Percentiles rank a stretch among this genome's conserved stretches.
Evolutionary conservation across 2,797 vertebrate species (phyloP).

Genomic region (Pseudomugil gertrudae): DNA sequence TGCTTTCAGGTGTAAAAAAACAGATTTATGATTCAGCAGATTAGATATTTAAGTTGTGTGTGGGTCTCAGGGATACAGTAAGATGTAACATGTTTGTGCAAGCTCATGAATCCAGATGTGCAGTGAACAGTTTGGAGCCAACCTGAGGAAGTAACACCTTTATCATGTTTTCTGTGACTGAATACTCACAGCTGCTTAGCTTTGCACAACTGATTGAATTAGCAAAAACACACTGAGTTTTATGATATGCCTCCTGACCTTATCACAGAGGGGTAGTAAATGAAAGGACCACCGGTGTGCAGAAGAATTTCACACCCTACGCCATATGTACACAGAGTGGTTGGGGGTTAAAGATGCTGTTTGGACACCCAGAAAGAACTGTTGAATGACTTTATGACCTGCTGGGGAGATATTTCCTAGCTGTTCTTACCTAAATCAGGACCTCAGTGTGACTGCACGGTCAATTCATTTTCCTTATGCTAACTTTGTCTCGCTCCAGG

Average conservation of each 20-base stretch:
- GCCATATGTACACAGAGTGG: background rate
- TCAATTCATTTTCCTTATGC: conserved; percentile 23
- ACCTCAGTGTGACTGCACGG: background rate
- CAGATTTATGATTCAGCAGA: background rate
- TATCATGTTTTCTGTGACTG: background rate
- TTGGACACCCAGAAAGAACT: background rate
- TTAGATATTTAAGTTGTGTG: background rate
- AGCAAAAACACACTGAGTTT: background rate
- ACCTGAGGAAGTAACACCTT: background rate
- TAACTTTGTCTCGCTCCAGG: background rate
- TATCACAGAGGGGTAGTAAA: background rate
- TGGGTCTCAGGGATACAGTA: background rate
- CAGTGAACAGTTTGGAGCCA: background rate
- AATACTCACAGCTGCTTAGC: background rate
- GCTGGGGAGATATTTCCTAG: background rate
- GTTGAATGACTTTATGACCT: background rate
- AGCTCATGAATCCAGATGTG: background rate
- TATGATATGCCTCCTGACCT: background rate
- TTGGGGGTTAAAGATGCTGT: background rate
- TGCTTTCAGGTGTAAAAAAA: background rate
- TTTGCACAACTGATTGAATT: background rate
- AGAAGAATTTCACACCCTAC: background rate
- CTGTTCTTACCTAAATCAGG: background rate
- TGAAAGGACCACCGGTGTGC: background rate
- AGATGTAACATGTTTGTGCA: background rate